Evolutionary conservation across 2,113 vertebrate genomes (phyloP), one percentile per base, ranked within the genome.

Genomic region (Triplophysa siluroides): DNA sequence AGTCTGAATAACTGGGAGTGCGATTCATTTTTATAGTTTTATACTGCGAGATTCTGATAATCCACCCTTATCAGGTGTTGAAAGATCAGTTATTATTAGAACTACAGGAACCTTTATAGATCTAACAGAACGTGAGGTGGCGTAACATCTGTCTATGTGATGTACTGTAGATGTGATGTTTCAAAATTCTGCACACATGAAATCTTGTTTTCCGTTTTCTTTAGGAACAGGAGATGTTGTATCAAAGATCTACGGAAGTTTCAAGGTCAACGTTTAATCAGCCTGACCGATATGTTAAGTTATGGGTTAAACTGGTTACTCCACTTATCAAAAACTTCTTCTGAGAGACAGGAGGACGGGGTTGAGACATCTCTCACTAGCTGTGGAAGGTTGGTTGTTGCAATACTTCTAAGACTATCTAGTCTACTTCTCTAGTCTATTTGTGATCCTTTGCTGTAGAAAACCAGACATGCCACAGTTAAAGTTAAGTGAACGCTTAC

Each of bases 261-360:
- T 96, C 94, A 0, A 66, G 89, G 0, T 89, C 93, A 60, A 99
- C 97, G 0, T 99, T 99, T 47, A 89, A 96, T 86, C 95, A 94
- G 88, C 93, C 96, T 0, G 92, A 93, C 80, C 95, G 96, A 33
- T 90, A 93, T 0, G 95, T 99, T 82, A 96, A 96, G 83, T 93
- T 98, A 84, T 99, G 98, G 98, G 98, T 99, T 83, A 98, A 97
- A 87, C 91, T 99, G 79, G 93, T 98, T 68, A 98, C 96, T 0
- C 96, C 96, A 0, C 87, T 98, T 79, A 98, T 99, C 86, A 98
- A 98, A 93, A 98, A 98, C 89, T 99, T 99, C 92, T 99, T 99
- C 91, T 99, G 85, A 92, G 85, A 72, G 4, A 47, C 78, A 8
- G 10, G 43, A 62, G 38, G 67, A 54, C 69, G 63, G 69, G 62